Evolutionary conservation across 2,113 vertebrate species (phyloP).

Genomic region (Platysternon megacephalum): DNA sequence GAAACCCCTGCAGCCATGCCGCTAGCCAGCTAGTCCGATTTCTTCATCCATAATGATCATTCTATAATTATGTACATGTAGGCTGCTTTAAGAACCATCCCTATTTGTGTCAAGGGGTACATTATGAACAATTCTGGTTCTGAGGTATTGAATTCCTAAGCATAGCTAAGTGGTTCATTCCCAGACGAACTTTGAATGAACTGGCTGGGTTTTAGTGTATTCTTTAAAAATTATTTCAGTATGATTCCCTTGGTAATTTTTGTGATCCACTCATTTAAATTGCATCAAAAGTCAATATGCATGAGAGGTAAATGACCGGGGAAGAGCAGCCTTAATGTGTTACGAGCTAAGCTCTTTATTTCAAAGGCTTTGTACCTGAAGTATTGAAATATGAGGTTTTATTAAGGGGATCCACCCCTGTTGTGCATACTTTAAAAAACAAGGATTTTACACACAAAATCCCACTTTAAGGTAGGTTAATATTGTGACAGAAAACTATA

Average conservation of each 20-base stretch:
- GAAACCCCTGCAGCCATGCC: no score
- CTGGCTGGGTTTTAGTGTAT: accelerated
- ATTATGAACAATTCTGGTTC: not conserved
- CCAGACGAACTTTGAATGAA: not conserved
- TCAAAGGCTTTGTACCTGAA: slow-evolving; percentile 1
- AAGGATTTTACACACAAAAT: slow-evolving; percentile 24
- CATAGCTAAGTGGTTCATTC: accelerated
- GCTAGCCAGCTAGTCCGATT: accelerated
- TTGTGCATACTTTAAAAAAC: not conserved
- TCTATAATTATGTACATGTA: accelerated
- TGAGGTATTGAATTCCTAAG: accelerated
- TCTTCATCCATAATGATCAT: accelerated
- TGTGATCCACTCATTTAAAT: not conserved
- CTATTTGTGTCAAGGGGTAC: accelerated
- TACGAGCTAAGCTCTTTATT: not conserved
- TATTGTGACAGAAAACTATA: slow-evolving; percentile 77
- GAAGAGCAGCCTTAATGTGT: not conserved
- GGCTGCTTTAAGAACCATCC: accelerated
- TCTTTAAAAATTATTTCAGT: accelerated
- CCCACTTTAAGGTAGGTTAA: slow-evolving; percentile 71
- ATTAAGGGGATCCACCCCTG: slow-evolving; percentile 2
- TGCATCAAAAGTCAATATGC: not conserved
- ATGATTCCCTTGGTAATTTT: accelerated
- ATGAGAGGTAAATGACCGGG: not conserved
- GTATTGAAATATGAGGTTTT: not conserved